Evolutionary conservation across 2,888 invertebrate species (phyloP).

Genomic region (Phortica magna): DNA sequence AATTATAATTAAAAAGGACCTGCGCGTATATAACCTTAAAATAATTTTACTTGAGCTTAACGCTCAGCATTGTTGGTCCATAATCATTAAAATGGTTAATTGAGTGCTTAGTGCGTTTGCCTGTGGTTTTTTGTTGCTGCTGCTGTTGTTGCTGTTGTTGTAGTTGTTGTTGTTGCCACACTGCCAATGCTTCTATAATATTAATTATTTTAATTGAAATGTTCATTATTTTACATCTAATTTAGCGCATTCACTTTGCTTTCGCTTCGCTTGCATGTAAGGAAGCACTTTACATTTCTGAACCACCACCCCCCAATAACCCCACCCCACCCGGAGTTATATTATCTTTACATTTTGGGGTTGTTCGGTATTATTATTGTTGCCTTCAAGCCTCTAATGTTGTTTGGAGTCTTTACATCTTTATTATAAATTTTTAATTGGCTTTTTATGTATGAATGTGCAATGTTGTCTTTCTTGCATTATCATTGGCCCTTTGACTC

Average conservation of each 20-base stretch:
- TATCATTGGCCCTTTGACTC: constrained; percentile 44
- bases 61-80: constrained; percentile 49
- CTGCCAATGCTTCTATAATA: constrained; percentile 60
- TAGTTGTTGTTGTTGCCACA: not conserved
- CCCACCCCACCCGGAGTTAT: not conserved
- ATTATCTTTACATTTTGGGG: constrained; percentile 50
- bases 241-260: constrained; percentile 55
- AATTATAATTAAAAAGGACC: constrained; percentile 68
- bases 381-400: not conserved
- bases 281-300: not conserved
- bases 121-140: constrained; percentile 30
- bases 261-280: not conserved
- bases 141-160: constrained; percentile 5
- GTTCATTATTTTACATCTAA: constrained; percentile 73
- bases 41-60: not conserved
- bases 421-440: constrained; percentile 72
- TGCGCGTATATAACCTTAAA: not conserved
- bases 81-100: constrained; percentile 73
- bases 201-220: constrained; percentile 72
- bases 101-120: constrained; percentile 70
- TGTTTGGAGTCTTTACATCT: constrained; percentile 47
- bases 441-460: constrained; percentile 69
- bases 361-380: constrained; percentile 44
- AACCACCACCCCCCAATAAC: constrained; percentile 16
- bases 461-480: constrained; percentile 51